phyloP scores from a whole-genome alignment of 2,888 invertebrate species.

The Leuctra nigra region DNA sequence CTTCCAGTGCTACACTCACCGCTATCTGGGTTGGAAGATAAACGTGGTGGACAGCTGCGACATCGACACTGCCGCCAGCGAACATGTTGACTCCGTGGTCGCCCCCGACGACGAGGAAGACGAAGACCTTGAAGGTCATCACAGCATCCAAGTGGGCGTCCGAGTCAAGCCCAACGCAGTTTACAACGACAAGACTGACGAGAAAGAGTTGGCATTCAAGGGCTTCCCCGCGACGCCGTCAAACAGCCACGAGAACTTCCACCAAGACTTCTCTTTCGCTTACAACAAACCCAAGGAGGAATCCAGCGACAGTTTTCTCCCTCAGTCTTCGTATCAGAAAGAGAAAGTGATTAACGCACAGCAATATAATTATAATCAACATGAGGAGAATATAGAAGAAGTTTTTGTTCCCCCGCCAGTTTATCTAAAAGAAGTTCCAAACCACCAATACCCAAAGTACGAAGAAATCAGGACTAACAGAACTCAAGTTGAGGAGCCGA shows the following conservation, averaged over 20 bases:
- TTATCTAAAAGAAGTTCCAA: conserved; percentile 8
- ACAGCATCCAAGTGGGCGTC: conserved; percentile 59
- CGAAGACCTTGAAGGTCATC: conserved; percentile 48
- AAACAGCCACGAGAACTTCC: conserved; percentile 6
- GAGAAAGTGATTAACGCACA: conserved; percentile 1
- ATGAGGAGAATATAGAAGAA: conserved; percentile 13
- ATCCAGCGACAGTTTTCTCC: background rate
- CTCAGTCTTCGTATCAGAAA: background rate
- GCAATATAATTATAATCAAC: conserved; percentile 10
- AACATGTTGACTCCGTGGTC: conserved; percentile 43
- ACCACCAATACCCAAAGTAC: conserved; percentile 18
- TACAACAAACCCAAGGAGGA: background rate
- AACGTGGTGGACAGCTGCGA: conserved; percentile 82
- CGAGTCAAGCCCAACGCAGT: conserved; percentile 55
- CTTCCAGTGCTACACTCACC: conserved; percentile 83
- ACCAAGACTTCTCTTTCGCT: background rate
- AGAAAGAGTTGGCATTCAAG: background rate
- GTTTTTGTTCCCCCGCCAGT: conserved; percentile 18
- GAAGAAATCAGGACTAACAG: background rate
- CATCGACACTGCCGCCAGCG: conserved; percentile 32
- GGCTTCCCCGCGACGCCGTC: conserved; percentile 5
- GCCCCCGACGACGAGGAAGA: conserved; percentile 37
- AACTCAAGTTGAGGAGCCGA: background rate
- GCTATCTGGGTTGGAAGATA: conserved; percentile 93
- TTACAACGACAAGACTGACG: conserved; percentile 35